Base-by-base conservation (phyloP, 2,888 invertebrate genomes). In the Drosophila tripunctata region DNA sequence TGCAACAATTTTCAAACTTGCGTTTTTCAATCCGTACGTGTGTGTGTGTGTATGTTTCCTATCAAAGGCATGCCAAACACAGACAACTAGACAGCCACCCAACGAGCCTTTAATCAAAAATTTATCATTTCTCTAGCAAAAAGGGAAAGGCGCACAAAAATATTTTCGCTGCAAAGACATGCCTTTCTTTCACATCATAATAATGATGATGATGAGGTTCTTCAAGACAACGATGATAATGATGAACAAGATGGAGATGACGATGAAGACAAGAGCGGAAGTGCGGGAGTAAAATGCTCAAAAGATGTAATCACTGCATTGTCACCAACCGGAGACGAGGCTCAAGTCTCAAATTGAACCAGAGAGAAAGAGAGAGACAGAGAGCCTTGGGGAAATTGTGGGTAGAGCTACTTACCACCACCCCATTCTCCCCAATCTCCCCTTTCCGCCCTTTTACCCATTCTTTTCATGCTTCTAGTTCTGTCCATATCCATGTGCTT, bases 251-350 rank as follows among this genome's bases (percentile, higher is more conserved):
- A 52, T 43, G 51, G 27, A 12, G 51, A 48, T 15, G 56, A 48
- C 3, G 48, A 24, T 54, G 40, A 55, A 45, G 54, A 54, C 44
- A 52, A 67, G 73, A 70, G 64, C 44, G 62, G 67, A 38, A 50
- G 60, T 38, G 52, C 33, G 55, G 75, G 41, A 56, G 47, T 67
- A 44, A 66, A 68, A 73, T 66, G 48, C 73, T 84, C 84, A 84
- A 87, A 86, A 87, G 87, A 87, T 82, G 87, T 87, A 84, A 84
- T 84, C 87, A 84, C 80, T 82, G 87, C 86, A 87, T 87, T 84
- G 84, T 84, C 84, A 87, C 84, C 78, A 68, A 51, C 67, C 69
- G 65, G 63, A 76, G 83, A 71, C 63, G 54, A 58, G 57, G 33
- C 67, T 44, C 48, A 41, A 41, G 45, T 41, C 60, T 66, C 48